phyloP scores from a whole-genome alignment of 2,113 vertebrate genomes.

The Ivindomyrus marchei region DNA sequence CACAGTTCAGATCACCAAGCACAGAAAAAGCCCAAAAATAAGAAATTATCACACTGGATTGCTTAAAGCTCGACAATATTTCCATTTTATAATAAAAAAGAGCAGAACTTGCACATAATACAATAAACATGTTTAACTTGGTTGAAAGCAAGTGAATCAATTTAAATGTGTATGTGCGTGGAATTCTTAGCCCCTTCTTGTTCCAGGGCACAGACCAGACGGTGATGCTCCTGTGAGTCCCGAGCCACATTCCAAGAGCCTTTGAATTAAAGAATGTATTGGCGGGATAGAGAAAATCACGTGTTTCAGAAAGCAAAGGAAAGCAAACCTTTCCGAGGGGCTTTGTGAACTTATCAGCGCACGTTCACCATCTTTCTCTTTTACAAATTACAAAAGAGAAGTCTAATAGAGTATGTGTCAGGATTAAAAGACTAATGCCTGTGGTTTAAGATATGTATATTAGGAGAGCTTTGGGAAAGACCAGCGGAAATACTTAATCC shows the following conservation, averaged over 20 bases:
- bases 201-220: not conserved
- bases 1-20: not conserved
- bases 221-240: not conserved
- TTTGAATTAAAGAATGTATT: conserved; percentile 6
- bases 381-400: conserved; percentile 30
- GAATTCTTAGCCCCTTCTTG: not conserved
- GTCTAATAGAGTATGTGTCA: conserved; percentile 23
- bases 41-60: not conserved
- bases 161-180: not conserved
- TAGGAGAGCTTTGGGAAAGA: conserved; percentile 17
- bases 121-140: not conserved
- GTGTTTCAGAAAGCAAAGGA: not conserved
- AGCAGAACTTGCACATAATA: not conserved
- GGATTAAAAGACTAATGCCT: conserved; percentile 30
- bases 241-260: not conserved
- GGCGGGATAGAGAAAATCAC: conserved; percentile 1
- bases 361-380: conserved; percentile 21
- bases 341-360: conserved; percentile 16
- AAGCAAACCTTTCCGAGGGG: conserved; percentile 8
- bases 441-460: conserved; percentile 29
- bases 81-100: not conserved
- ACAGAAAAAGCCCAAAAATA: not conserved
- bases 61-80: not conserved
- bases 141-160: not conserved
- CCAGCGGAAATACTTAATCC: conserved; percentile 22